Conservation (phyloP, 2,888 invertebrate genomes). For the Pristionchus fissidentatus region DNA sequence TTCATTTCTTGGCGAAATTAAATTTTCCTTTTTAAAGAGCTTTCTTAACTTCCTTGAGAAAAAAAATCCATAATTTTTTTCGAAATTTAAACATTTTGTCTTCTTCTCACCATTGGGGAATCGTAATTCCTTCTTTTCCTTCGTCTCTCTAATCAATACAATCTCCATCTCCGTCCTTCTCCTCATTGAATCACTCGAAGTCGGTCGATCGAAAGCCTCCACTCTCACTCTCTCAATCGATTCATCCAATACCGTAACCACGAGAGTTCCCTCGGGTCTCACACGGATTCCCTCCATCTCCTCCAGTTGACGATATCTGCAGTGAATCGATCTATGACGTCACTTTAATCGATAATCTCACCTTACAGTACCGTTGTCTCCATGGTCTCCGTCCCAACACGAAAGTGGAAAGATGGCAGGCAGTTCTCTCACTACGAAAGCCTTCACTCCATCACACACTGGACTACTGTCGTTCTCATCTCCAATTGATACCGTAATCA, state of each 20-base stretch:
- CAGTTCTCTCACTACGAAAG: constrained; percentile 36
- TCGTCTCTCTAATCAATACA: constrained; percentile 6
- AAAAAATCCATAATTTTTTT: neutral
- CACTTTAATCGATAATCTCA: constrained; percentile 10
- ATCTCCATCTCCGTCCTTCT: constrained; percentile 32
- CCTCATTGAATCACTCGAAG: constrained; percentile 27
- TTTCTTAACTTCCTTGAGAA: too few species aligned
- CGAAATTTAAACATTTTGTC: neutral
- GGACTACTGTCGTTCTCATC: constrained; percentile 44
- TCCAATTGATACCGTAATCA: constrained; percentile 45
- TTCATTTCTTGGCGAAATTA: neutral
- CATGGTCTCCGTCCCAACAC: constrained; percentile 25
- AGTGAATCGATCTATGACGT: neutral
- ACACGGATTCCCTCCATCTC: constrained; percentile 27
- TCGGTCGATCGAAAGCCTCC: constrained; percentile 46
- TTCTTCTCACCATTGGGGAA: constrained; percentile 23
- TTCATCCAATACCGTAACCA: constrained; percentile 25
- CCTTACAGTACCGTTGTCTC: constrained; percentile 46
- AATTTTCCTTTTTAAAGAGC: too few species aligned
- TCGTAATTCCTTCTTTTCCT: neutral
- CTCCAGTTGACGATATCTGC: constrained; percentile 41
- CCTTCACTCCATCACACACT: constrained; percentile 33
- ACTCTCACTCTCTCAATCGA: constrained; percentile 20
- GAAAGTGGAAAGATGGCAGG: constrained; percentile 43
- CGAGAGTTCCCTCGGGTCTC: constrained; percentile 41